A percentile compares a stretch with the other conserved stretches of the same genome.
Conservation (phyloP, 1,140 invertebrate species). For the Arion vulgaris region DNA sequence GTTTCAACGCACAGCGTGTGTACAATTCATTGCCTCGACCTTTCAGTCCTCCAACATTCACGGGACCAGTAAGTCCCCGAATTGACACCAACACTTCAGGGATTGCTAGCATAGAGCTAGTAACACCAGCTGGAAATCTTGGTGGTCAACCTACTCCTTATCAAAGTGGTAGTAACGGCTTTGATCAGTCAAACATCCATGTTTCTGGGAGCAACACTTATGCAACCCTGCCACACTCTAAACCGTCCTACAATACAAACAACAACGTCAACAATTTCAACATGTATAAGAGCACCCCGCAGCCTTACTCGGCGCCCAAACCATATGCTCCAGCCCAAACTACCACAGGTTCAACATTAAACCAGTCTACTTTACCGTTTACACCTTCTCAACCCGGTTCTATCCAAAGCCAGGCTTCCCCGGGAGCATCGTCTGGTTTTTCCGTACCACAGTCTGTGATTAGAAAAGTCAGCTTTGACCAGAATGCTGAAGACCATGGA, state of each 20-base stretch:
- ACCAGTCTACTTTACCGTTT: not conserved
- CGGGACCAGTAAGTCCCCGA: conserved; percentile 9
- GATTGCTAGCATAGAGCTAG: not conserved
- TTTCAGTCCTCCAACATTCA: conserved; percentile 33
- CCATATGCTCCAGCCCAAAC: conserved; percentile 34
- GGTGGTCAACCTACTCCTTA: not conserved
- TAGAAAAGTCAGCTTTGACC: conserved; percentile 24
- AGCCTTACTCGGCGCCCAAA: conserved; percentile 27
- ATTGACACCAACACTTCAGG: not conserved
- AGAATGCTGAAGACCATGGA: not conserved
- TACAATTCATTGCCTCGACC: not conserved
- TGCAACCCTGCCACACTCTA: conserved; percentile 20
- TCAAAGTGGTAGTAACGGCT: not conserved
- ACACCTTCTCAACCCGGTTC: not conserved
- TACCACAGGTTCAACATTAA: not conserved
- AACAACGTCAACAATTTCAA: conserved; percentile 20
- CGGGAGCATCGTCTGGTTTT: conserved; percentile 28
- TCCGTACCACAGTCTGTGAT: conserved; percentile 20
- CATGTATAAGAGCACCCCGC: conserved; percentile 22
- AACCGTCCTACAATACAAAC: conserved; percentile 22
- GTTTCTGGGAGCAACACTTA: conserved; percentile 15
- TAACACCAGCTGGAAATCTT: not conserved
- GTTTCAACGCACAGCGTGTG: too few relatives aligned
- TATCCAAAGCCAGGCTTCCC: conserved; percentile 16
- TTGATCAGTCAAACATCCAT: conserved; percentile 31